Base-by-base conservation (phyloP, 1,140 invertebrate genomes). In the Triops cancriformis region DNA sequence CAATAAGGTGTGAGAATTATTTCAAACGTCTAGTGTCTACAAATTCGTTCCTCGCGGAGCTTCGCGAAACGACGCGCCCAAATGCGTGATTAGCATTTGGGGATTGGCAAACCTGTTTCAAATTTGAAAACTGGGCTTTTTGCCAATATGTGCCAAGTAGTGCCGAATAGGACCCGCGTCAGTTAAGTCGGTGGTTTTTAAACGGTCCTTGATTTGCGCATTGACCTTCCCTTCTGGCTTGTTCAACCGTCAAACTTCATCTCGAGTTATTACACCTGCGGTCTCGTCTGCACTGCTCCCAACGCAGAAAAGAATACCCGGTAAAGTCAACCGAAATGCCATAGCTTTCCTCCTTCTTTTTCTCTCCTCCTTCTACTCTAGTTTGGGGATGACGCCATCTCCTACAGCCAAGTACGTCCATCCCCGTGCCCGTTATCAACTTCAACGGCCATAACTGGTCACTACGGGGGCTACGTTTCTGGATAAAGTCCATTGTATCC, bases 231-330 rank as follows among this genome's bases (percentile, higher is more conserved):
- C 51, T 64, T 64, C 14, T 23, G 51, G 51, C 51, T 64, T 64
- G 51, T 64, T 64, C 51, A 64, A 64, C 51, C 51, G 51, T 64
- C 51, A 64, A 64, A 64, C n/a, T 64, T 64, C 51, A 64, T 64
- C 14, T 64, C 51, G 51, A 64, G 51, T 64, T 64, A 64, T 64
- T 64, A 14, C 51, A 64, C 51, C 51, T 64, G 51, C 51, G 14
- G 51, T 64, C 51, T 64, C 14, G 9, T 64, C 51, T 23, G 23
- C 51, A 23, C 51, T 64, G n/a, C 51, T 64, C 9, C 18, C 10
- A 37, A 37, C 7, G 31, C 31, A 37, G 31, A 37, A 18, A 64
- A 64, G 18, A 64, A 64, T 23, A 64, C 51, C n/a, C 23, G 5
- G 51, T 64, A 64, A 23, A 9, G 51, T 64, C 51, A 12, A 64